These are phyloP conservation scores for Callyntrura sp. DNA, from an alignment of 2,888 invertebrate genomes.

Conservation along the genomic window DNA sequence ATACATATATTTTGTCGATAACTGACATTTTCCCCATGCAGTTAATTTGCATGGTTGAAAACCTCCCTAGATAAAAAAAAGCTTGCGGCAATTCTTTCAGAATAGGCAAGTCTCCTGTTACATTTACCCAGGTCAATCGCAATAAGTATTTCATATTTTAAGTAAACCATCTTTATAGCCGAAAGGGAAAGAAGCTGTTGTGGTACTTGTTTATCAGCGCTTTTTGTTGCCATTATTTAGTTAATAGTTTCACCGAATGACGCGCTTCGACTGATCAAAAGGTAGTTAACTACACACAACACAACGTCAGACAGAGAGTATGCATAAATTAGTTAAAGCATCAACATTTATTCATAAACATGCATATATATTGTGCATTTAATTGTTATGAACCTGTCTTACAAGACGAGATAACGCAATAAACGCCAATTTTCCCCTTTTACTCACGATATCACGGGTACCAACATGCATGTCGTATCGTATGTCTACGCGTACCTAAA, in stretches of 20 bases:
- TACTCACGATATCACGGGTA: conserved; percentile 5
- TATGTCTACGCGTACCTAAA: neutral
- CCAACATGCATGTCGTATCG: no score
- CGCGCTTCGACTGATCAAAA: conserved; percentile 5
- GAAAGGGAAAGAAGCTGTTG: conserved; percentile 20
- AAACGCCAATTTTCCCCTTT: conserved; percentile 66
- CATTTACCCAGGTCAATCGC: neutral
- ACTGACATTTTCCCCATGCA: neutral
- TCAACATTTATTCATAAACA: conserved; percentile 10
- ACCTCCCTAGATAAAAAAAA: neutral
- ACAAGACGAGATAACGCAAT: conserved; percentile 52
- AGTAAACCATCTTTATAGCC: conserved; percentile 47
- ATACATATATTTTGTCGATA: neutral
- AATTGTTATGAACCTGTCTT: conserved; percentile 67
- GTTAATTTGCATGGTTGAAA: conserved; percentile 30
- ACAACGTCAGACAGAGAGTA: neutral
- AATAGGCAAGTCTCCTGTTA: neutral
- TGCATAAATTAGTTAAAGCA: conserved; percentile 28
- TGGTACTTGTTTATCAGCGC: conserved; percentile 12
- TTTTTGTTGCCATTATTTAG: conserved; percentile 32
- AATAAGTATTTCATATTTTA: conserved; percentile 14
- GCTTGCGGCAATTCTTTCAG: conserved; percentile 16
- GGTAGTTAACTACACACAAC: neutral
- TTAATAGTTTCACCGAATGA: neutral
- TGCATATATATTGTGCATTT: conserved; percentile 32